phyloP scores from a whole-genome alignment of 2,113 vertebrate genomes.

The Camelus bactrianus region DNA sequence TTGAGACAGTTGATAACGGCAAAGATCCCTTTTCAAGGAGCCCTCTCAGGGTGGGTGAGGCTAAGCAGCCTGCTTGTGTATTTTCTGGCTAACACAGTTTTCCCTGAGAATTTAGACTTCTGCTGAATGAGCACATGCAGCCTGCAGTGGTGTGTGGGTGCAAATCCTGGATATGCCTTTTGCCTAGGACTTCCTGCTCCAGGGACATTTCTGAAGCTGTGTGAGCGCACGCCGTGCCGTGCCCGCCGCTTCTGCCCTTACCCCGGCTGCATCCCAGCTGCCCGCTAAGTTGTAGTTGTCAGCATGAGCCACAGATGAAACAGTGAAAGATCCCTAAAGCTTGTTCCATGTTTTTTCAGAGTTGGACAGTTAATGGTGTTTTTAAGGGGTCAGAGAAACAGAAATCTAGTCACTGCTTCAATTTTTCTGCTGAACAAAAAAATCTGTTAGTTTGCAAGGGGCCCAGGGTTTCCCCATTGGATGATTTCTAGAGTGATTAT shows the following conservation, averaged over 20 bases:
- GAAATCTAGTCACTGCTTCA: neutral
- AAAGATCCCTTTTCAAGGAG: neutral
- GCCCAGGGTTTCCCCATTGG: neutral
- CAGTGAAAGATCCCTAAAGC: neutral
- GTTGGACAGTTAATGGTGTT: neutral
- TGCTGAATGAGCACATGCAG: neutral
- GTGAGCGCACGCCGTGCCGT: neutral
- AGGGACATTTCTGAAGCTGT: fast-evolving
- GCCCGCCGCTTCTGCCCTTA: neutral
- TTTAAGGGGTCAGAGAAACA: neutral
- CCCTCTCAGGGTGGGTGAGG: neutral
- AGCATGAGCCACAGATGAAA: neutral
- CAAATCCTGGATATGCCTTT: fast-evolving
- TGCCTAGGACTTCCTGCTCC: neutral
- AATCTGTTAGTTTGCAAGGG: neutral
- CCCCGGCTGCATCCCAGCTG: neutral
- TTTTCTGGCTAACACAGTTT: neutral
- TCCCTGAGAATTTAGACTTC: neutral
- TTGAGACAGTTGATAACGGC: neutral
- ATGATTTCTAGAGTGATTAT: neutral
- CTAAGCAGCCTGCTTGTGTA: neutral
- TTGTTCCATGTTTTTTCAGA: neutral
- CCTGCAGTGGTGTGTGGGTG: neutral
- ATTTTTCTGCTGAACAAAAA: neutral
- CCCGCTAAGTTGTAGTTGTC: neutral